Evolutionary conservation across 2,888 invertebrate species (phyloP).

Genomic region (Hedya salicella): DNA sequence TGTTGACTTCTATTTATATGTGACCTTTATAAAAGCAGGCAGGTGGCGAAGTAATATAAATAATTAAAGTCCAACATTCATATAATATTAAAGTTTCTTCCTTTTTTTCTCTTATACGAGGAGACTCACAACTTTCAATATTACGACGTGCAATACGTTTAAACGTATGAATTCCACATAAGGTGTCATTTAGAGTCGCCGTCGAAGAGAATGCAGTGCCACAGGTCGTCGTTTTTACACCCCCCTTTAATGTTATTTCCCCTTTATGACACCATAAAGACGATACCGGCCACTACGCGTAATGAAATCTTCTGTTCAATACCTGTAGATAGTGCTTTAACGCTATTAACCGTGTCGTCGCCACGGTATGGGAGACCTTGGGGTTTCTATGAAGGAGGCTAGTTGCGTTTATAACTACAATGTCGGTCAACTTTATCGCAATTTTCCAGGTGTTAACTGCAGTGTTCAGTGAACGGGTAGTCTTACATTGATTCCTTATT

Average conservation of each 20-base stretch:
- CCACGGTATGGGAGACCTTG: background rate
- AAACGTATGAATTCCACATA: conserved; percentile 1
- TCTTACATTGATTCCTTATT: too few relatives aligned
- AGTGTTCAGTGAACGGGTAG: too few relatives aligned
- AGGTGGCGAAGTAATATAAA: too few relatives aligned
- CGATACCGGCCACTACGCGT: conserved; percentile 83
- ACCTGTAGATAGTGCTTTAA: conserved; percentile 63
- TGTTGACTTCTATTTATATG: too few relatives aligned
- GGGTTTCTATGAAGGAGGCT: background rate
- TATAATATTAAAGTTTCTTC: too few relatives aligned
- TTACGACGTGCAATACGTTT: background rate
- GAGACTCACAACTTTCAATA: conserved; percentile 19
- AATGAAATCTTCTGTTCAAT: conserved; percentile 84
- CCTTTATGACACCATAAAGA: conserved; percentile 84
- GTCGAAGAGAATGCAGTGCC: conserved; percentile 71
- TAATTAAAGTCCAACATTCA: too few relatives aligned
- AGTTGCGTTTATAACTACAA: background rate
- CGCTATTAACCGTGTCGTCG: conserved; percentile 50
- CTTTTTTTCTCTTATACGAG: too few relatives aligned
- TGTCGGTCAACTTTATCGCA: background rate
- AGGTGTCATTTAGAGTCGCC: conserved; percentile 57
- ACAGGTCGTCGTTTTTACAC: conserved; percentile 82
- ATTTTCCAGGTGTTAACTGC: too few relatives aligned
- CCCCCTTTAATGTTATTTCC: conserved; percentile 81
- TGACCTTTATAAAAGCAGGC: too few relatives aligned